phyloP scores from a whole-genome alignment of 2,888 invertebrate genomes.

The Archips crataeganus region DNA sequence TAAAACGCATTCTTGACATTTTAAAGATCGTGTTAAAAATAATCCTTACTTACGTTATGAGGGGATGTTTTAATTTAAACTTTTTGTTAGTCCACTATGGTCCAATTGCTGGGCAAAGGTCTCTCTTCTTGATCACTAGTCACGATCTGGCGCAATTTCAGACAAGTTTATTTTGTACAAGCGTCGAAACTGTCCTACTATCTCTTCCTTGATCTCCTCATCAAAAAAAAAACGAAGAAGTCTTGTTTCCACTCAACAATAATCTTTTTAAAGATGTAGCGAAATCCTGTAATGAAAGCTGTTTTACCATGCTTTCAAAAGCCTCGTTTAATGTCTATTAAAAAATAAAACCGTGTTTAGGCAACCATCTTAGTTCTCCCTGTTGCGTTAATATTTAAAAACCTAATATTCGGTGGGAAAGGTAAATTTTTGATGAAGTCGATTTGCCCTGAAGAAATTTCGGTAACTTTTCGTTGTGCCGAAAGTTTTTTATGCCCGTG shows the following conservation, averaged over 20 bases:
- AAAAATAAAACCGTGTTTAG: slow-evolving; percentile 37
- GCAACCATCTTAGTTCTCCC: slow-evolving; percentile 36
- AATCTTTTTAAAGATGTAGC: slow-evolving; percentile 16
- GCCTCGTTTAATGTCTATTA: slow-evolving; percentile 30
- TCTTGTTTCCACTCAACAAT: slow-evolving; percentile 4
- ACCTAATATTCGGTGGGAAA: slow-evolving; percentile 48
- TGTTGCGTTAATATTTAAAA: slow-evolving; percentile 43
- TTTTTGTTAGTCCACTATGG: no score
- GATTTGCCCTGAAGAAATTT: slow-evolving; percentile 48
- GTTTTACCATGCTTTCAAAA: slow-evolving; percentile 18
- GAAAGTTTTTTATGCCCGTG: slow-evolving; percentile 49
- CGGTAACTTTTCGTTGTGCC: slow-evolving; percentile 45
- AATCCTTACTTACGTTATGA: no score
- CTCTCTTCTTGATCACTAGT: no score
- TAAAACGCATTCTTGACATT: not conserved
- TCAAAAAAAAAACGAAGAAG: no score
- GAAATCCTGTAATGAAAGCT: slow-evolving; percentile 28
- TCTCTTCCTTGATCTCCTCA: no score
- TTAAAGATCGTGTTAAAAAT: no score
- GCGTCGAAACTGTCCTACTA: not conserved
- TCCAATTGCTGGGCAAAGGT: no score
- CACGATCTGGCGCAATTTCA: no score
- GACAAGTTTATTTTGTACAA: no score
- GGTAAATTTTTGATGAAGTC: slow-evolving; percentile 55
- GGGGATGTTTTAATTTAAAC: no score